Base-by-base conservation (phyloP, 2,113 vertebrate genomes). In the Gorsachius goisagi region DNA sequence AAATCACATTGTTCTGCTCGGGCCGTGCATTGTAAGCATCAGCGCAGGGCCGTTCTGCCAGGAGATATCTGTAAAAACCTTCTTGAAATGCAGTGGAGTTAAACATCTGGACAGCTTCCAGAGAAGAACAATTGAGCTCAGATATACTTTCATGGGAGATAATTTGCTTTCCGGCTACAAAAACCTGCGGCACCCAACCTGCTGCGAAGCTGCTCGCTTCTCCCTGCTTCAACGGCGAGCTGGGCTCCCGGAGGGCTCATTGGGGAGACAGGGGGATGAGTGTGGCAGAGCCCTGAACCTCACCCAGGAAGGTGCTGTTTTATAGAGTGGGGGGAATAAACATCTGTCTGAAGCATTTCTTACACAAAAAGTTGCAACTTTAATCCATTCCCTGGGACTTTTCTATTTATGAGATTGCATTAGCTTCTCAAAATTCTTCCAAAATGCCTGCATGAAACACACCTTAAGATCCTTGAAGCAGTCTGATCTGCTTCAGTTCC, bases 41-140 rank as follows among this genome's bases (percentile, higher is more conserved):
- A 12, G 60, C 2, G 2, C 45, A 53, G 80, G 69, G 32, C 32
- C 62, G 39, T 55, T 71, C 35, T 66, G 72, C 49, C 64, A 32
- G 62, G 62, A 76, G 75, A 47, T 81, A 72, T 73, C 89, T 76
- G 22, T 13, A 50, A 53, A 77, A 81, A 37, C 84, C 41, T 75
- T 90, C 86, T 37, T 62, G 27, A 71, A 49, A 52, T 33, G 67
- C 84, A 63, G 47, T 6, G 44, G 41, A 88, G 50, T 64, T 45
- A 58, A 63, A 58, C 50, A 66, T 59, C 82, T 82, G 80, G 68
- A 73, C 27, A 39, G 63, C 39, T 90, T 95, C 83, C 88, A 90
- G 66, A 76, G 55, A 56, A 85, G 55, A 73, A 56, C 26, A 49
- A 44, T n/a, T 26, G 64, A 82, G 63, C 32, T 67, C 27, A 50